Conservation (phyloP, 1,140 invertebrate genomes). For the Drosophila ficusphila region DNA sequence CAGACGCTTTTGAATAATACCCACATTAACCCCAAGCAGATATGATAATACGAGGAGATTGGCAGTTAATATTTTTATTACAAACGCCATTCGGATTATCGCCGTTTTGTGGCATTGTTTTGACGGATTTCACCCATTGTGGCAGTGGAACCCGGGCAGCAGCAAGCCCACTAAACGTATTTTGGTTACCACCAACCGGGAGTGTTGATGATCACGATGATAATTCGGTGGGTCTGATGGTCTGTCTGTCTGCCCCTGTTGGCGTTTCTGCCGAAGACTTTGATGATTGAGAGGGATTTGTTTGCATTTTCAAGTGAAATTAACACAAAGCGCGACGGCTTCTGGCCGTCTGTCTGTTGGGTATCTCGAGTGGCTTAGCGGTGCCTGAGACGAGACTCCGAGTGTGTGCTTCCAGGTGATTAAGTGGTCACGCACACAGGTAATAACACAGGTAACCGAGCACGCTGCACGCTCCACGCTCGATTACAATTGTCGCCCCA, state of each 20-base stretch:
- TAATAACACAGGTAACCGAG: conserved; percentile 18
- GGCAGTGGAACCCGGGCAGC: conserved; percentile 6
- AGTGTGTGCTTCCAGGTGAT: conserved; percentile 45
- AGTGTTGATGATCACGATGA: conserved; percentile 34
- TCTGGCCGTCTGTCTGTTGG: conserved; percentile 12
- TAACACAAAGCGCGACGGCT: conserved; percentile 45
- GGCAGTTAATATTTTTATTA: conserved; percentile 9
- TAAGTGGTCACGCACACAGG: conserved; percentile 47
- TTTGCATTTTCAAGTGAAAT: conserved; percentile 70
- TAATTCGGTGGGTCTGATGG: not conserved
- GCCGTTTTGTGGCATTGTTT: conserved; percentile 18
- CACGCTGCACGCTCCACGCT: conserved; percentile 62
- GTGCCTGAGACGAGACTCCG: not conserved
- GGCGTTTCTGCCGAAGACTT: conserved; percentile 7
- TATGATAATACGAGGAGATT: conserved; percentile 17
- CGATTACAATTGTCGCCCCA: conserved; percentile 75
- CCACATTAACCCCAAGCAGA: not conserved
- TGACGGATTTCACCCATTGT: conserved; percentile 45
- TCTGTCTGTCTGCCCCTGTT: not conserved
- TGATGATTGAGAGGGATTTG: conserved; percentile 63
- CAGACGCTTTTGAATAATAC: not conserved
- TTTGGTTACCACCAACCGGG: conserved; percentile 25
- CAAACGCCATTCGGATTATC: conserved; percentile 15
- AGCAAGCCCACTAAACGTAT: conserved; percentile 7
- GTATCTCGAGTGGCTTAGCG: conserved; percentile 3